phyloP scores from a whole-genome alignment of 2,888 invertebrate genomes.

The Anthophora plumipes region DNA sequence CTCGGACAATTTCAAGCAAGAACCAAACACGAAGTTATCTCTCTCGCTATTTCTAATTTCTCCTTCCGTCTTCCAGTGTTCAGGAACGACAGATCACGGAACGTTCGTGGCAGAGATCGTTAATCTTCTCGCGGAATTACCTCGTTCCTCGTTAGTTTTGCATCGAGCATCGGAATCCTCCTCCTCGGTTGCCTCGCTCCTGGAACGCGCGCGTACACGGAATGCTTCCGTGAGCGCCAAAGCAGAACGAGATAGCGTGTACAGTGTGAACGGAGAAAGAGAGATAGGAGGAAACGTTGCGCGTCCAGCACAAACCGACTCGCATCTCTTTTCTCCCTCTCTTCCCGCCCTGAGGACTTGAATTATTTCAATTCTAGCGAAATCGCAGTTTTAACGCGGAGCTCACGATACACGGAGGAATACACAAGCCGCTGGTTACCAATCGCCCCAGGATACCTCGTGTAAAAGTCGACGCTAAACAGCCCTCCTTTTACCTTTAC shows the following conservation, averaged over 20 bases:
- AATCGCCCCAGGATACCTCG: conserved; percentile 63
- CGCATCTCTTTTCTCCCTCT: not conserved
- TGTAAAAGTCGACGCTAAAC: conserved; percentile 69
- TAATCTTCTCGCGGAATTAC: conserved; percentile 51
- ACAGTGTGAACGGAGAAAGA: not conserved
- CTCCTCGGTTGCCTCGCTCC: conserved; percentile 7
- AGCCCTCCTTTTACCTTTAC: conserved; percentile 51
- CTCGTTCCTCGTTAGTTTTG: conserved; percentile 50
- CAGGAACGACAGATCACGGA: conserved; percentile 33
- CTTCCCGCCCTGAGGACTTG: conserved; percentile 34
- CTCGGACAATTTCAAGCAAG: not conserved
- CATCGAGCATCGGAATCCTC: conserved; percentile 47
- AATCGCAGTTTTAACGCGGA: conserved; percentile 53
- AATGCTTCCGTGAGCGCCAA: conserved; percentile 32
- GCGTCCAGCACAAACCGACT: not conserved
- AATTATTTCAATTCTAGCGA: conserved; percentile 65
- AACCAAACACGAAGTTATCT: too few relatives aligned
- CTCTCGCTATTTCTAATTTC: conserved; percentile 15
- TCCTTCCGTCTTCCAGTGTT: not conserved
- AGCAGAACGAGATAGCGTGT: not conserved
- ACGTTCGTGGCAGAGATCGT: conserved; percentile 45
- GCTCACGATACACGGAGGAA: conserved; percentile 31
- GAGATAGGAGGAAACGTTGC: not conserved
- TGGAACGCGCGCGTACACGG: conserved; percentile 35
- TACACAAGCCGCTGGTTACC: conserved; percentile 36